These are phyloP conservation scores for Escarpia spicata DNA, from an alignment of 2,888 invertebrate species.

Conservation along the genomic window DNA sequence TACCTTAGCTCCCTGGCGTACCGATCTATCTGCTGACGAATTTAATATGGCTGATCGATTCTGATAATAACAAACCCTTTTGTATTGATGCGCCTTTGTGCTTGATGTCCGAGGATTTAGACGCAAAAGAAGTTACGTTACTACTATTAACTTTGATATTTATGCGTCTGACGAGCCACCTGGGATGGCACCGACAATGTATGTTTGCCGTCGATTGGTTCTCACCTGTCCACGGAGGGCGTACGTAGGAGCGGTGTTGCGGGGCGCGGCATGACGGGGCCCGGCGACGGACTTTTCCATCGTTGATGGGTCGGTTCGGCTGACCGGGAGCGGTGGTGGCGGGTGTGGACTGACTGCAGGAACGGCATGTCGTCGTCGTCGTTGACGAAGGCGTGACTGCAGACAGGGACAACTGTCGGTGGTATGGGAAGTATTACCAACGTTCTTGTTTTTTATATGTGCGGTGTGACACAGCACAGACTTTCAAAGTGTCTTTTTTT, in stretches of 20 bases:
- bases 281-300: neutral
- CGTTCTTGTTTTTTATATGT: neutral
- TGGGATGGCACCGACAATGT: too few relatives aligned
- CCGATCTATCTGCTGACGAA: too few relatives aligned
- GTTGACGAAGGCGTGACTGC: neutral
- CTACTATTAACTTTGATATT: too few relatives aligned
- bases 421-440: neutral
- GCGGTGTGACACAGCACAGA: neutral
- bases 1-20: too few relatives aligned
- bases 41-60: too few relatives aligned
- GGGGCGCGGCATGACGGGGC: neutral
- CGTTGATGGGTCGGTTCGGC: neutral
- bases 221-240: neutral
- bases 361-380: neutral
- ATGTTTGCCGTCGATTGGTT: neutral
- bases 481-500: too few relatives aligned
- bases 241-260: neutral
- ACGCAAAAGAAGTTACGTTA: too few relatives aligned
- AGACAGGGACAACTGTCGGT: neutral
- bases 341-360: neutral
- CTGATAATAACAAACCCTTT: too few relatives aligned
- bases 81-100: too few relatives aligned
- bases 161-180: too few relatives aligned
- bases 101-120: too few relatives aligned
- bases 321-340: neutral